Evolutionary conservation across 2,113 vertebrate genomes (phyloP).

Genomic region (Naja naja): DNA sequence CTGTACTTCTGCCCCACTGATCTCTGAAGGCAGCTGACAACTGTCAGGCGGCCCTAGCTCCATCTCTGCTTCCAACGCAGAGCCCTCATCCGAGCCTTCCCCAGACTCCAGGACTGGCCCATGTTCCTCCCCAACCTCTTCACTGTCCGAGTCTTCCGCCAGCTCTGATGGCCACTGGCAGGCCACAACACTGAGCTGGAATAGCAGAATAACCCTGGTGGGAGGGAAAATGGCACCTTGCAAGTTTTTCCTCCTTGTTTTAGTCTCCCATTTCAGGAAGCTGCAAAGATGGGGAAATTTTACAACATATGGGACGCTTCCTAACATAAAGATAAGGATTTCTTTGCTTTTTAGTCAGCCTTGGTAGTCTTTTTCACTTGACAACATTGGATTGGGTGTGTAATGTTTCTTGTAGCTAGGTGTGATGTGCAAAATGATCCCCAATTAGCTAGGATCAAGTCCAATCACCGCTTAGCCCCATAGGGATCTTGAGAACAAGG

Average conservation of each 20-base stretch:
- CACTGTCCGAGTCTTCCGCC: no score
- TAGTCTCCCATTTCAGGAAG: neutral
- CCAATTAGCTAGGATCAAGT: neutral
- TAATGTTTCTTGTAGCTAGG: neutral
- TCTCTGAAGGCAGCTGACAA: no score
- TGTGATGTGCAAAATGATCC: neutral
- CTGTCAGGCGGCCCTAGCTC: no score
- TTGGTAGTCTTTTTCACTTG: neutral
- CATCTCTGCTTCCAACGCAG: no score
- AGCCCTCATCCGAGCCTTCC: no score
- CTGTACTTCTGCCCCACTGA: no score
- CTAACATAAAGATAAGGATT: neutral
- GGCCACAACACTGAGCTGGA: neutral
- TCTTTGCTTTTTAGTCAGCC: neutral
- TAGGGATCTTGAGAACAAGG: neutral
- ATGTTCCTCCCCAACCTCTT: no score
- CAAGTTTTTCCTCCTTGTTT: neutral
- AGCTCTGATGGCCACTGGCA: no score
- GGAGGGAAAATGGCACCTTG: neutral
- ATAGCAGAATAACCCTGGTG: neutral
- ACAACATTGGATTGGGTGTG: neutral
- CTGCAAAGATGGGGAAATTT: neutral
- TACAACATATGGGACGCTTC: neutral
- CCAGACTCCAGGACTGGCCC: no score
- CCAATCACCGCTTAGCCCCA: neutral